Evolutionary conservation across 2,113 vertebrate species (phyloP), one percentile per base, ranked within the genome.

Genomic region (Neopipo cinnamomea): DNA sequence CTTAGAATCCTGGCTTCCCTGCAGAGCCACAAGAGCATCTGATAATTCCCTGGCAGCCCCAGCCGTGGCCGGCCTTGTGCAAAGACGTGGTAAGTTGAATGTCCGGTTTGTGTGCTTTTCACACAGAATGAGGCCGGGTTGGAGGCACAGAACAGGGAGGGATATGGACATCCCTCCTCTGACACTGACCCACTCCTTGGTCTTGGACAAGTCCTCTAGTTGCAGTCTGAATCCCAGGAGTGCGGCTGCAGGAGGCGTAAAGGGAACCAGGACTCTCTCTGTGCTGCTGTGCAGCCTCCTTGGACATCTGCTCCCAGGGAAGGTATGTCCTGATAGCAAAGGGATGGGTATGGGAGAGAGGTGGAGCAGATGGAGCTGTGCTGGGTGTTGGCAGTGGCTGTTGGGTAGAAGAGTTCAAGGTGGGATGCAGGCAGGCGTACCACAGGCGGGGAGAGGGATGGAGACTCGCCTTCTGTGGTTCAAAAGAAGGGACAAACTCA

Each of bases 1-100:
- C 71, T 95, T 76, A 93, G 67, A 85, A 55, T 91, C 75, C 63
- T 85, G 82, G 71, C 72, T 94, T 93, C 88, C 70, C 75, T 94
- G 86, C 83, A 91, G 83, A 93, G 91, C 91, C 80, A 71, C 72
- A 47, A 50, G 68, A 89, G 61, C 68, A 88, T 83, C 91, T 91
- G 94, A 80, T 84, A 91, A 88, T 6, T 87, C 44, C 84, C 77
- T 91, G 81, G 93, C 77, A 96, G 93, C 37, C 44, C 47, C n/a
- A 31, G 70, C 30, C 2, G 0, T 46, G 91, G 91, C 82, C 8
- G 35, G 76, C 50, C 56, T 39, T 61, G 83, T 89, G 93, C 77
- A 75, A 47, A 94, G 74, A 19, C 2, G 1, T 5, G 67, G 25
- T 85, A 27, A 94, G 63, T 30, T 80, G 71, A 75, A 89, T 30